Evolutionary conservation across 2,888 invertebrate species (phyloP), one percentile per base, ranked within the genome.

Genomic region (Scaeva pyrastri): DNA sequence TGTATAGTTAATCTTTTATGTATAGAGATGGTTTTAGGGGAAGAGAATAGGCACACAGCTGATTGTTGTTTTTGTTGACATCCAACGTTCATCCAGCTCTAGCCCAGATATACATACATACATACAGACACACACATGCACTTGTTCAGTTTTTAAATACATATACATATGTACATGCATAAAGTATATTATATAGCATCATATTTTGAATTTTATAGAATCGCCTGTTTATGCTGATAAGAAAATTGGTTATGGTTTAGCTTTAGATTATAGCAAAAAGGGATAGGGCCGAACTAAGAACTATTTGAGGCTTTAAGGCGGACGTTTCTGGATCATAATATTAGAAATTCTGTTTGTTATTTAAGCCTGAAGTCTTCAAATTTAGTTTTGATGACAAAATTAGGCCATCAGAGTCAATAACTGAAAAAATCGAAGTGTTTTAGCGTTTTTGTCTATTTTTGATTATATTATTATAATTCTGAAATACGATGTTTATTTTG

Each of bases 31-130:
- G 8, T 31, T 31, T 48, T 50, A 8, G 36, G 73, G 45, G 52
- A 64, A 64, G 31, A 12, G 23, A 55, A 26, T 12, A 52, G 56
- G 4, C 26, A 26, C 55, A 58, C 86, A 85, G 85, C 85, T 85
- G 85, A 81, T 86, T 77, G 77, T 73, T 81, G 81, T 77, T 81
- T 70, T 86, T 66, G 64, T 70, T 73, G 39, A 48, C 21, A 50
- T 75, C 76, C 81, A 82, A 78, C 77, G 74, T 82, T 50, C 23
- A 4, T 39, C 64, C 19, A 41, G 41, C 21, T n/a, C n/a, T n/a
- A 8, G 16, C n/a, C 23, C n/a, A 21, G n/a, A 70, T 23, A 11
- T 16, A 16, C 8, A 0, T 39, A 19, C 23, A 41, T 7, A 2
- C n/a, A 16, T 16, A 45, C 14, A 19, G 6, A 12, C 2, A 12